These are phyloP conservation scores for Branchinecta lynchi DNA, from an alignment of 1,140 invertebrate genomes.

Conservation along the genomic window DNA sequence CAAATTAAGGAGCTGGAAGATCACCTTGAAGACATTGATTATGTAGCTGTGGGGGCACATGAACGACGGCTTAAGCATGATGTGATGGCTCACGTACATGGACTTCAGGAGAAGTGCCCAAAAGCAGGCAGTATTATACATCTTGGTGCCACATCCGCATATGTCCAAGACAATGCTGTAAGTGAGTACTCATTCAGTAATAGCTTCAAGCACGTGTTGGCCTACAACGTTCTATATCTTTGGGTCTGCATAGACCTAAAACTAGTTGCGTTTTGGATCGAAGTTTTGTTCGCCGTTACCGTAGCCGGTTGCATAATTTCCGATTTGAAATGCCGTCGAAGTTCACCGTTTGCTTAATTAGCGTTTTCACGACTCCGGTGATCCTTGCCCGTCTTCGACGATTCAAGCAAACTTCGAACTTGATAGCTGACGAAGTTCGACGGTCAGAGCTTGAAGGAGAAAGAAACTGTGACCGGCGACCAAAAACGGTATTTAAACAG, in stretches of 20 bases:
- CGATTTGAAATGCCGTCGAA: too few species aligned
- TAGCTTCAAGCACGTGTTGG: constrained; percentile 7
- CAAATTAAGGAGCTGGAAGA: constrained; percentile 77
- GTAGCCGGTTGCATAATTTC: too few species aligned
- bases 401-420: too few species aligned
- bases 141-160: constrained; percentile 93
- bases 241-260: not conserved
- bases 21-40: constrained; percentile 73
- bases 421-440: too few species aligned
- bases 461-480: too few species aligned
- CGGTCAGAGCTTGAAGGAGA: too few species aligned
- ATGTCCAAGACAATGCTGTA: constrained; percentile 91
- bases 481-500: too few species aligned
- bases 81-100: constrained; percentile 97
- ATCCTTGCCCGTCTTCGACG: too few species aligned
- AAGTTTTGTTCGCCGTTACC: too few species aligned
- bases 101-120: constrained; percentile 73
- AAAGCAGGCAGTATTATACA: constrained; percentile 89
- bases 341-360: too few species aligned
- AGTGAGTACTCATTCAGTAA: constrained; percentile 17
- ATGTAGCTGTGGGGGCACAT: constrained; percentile 59
- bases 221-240: not conserved
- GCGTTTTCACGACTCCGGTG: too few species aligned
- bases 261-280: too few species aligned
- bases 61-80: constrained; percentile 84